Evolutionary conservation across 1,140 invertebrate genomes (phyloP), one percentile per base, ranked within the genome.

Genomic region (Pygmarrhopalites habei): DNA sequence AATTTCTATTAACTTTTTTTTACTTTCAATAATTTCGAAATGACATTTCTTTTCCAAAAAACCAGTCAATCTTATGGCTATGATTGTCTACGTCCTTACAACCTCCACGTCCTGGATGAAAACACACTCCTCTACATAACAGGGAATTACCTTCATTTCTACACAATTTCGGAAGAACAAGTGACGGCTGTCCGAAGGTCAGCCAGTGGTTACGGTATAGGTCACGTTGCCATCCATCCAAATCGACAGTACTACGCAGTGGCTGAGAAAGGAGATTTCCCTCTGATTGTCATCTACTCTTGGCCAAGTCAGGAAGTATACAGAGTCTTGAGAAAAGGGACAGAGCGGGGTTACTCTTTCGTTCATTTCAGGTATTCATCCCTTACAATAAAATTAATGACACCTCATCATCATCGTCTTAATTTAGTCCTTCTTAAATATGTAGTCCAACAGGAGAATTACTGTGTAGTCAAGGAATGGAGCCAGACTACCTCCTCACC

Each of bases 401-500:
- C 17, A 47, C 4, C 7, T 5, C 4, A 19, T 10, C n/a, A n/a
- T 10, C 19, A 19, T 47, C 5, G 15, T 7, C 5, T 35, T 15
- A 7, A 7, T 35, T 35, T 15, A 7, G 5, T 35, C 15, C 5
- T 35, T 47, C 30, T 51, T 28, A 52, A 43, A 53, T 39, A 57
- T 74, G 12, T 70, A 92, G 90, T 71, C 82, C 85, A 2, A 83
- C 86, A 70, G 92, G 91, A 1, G 81, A 84, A 47, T 73, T 92
- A 39, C 75, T 95, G 35, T 86, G 86, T 2, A 90, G 90, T 0
- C 86, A 92, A 73, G 88, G 88, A 2, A 85, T 85, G 17, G 82
- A 87, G 62, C 90, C 91, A 0, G 91, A 95, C 75, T 90, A 85
- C 72, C 83, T 87, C 71, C 79, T 95, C 23, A 92, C 89, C 0